Percentiles rank a stretch among this genome's conserved stretches.
phyloP scores from a whole-genome alignment of 1,140 invertebrate species.

The Philaenus spumarius region DNA sequence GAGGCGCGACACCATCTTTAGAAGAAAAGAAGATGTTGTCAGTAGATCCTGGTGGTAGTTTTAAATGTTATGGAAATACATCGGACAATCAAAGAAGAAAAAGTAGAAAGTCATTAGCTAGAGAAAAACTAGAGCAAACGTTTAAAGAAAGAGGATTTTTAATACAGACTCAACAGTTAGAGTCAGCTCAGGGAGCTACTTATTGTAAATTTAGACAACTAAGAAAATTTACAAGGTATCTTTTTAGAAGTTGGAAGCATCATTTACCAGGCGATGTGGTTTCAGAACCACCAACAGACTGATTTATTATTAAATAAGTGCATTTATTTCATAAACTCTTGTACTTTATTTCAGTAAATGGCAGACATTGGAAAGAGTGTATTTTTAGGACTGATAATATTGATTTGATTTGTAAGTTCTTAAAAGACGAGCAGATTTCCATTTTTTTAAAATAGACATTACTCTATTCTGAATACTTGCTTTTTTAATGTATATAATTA shows the following conservation, averaged over 20 bases:
- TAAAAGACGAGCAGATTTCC: too few relatives aligned
- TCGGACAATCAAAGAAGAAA: conserved; percentile 43
- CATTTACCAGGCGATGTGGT: conserved; percentile 74
- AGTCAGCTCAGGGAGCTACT: conserved; percentile 84
- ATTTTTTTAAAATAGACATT: too few relatives aligned
- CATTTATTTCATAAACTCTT: too few relatives aligned
- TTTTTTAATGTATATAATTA: too few relatives aligned
- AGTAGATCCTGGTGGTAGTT: conserved; percentile 20
- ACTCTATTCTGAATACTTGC: too few relatives aligned
- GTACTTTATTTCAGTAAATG: too few relatives aligned
- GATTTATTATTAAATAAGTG: too few relatives aligned
- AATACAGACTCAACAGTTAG: conserved; percentile 86
- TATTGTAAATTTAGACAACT: conserved; percentile 91
- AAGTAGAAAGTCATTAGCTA: conserved; percentile 70
- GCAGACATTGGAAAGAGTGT: too few relatives aligned
- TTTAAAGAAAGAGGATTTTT: conserved; percentile 89
- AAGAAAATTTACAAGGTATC: conserved; percentile 83
- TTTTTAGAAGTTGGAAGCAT: conserved; percentile 89
- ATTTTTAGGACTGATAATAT: too few relatives aligned
- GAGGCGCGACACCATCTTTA: conserved; percentile 74
- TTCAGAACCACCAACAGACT: conserved; percentile 17
- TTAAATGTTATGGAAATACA: conserved; percentile 18
- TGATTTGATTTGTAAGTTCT: too few relatives aligned
- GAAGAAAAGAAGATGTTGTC: conserved; percentile 88
- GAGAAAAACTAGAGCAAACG: conserved; percentile 83